Percentiles rank a stretch among this genome's conserved stretches.
Evolutionary conservation across 2,797 vertebrate genomes (phyloP).

Genomic region (Ceyx erithaca): DNA sequence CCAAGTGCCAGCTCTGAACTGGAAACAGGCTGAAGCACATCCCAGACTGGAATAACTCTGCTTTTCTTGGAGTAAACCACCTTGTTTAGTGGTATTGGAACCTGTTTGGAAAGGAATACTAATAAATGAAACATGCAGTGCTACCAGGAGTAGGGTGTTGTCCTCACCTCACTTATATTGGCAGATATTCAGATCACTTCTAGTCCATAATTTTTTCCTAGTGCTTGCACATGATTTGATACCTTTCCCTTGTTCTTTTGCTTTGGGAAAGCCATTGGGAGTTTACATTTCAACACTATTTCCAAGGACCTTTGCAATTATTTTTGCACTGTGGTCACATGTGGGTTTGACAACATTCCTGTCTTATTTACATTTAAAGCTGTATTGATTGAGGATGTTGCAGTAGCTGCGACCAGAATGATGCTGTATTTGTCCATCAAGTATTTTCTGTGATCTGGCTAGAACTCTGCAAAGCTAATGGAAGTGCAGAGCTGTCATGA

Average conservation of each 20-base stretch:
- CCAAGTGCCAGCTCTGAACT: background rate
- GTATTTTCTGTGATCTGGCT: conserved; percentile 15
- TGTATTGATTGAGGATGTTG: background rate
- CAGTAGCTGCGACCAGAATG: conserved; percentile 12
- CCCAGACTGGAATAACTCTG: background rate
- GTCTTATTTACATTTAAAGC: background rate
- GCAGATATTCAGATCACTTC: background rate
- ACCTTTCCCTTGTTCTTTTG: background rate
- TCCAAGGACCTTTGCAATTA: background rate
- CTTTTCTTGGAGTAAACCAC: background rate
- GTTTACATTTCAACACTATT: background rate
- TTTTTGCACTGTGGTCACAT: background rate
- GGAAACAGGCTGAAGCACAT: background rate
- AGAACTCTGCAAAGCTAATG: conserved; percentile 29
- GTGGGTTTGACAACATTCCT: background rate
- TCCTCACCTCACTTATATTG: background rate
- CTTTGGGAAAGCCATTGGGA: background rate
- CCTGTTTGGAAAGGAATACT: background rate
- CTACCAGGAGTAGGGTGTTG: background rate
- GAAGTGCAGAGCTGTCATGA: conserved; percentile 10
- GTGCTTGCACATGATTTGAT: background rate
- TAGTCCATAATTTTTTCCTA: background rate
- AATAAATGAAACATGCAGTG: background rate
- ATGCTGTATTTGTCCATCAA: conserved; percentile 2
- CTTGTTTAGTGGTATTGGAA: background rate